phyloP scores from a whole-genome alignment of 1,140 invertebrate species.

The Wiebesia pumilae region DNA sequence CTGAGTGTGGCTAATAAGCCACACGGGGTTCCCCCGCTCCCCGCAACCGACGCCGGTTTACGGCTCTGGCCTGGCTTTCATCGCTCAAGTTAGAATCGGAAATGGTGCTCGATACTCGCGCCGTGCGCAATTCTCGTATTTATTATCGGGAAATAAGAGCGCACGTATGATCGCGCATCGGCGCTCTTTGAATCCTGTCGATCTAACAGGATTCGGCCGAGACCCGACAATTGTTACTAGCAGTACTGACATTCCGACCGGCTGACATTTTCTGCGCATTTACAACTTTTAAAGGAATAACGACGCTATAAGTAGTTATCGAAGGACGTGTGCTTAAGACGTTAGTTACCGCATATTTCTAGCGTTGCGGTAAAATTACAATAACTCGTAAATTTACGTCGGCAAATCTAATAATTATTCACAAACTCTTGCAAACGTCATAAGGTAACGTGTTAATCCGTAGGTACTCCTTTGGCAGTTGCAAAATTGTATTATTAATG shows the following conservation, averaged over 20 bases:
- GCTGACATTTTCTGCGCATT: neutral
- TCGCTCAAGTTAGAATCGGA: neutral
- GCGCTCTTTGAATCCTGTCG: neutral
- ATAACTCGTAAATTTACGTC: neutral
- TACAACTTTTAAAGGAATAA: neutral
- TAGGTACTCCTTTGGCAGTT: neutral
- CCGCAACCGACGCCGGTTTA: neutral
- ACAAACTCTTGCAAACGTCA: slow-evolving; percentile 13
- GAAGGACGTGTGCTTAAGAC: neutral
- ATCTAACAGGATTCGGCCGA: neutral
- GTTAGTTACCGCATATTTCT: slow-evolving; percentile 12
- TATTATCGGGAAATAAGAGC: neutral
- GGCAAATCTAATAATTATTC: slow-evolving; percentile 20
- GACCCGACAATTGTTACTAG: neutral
- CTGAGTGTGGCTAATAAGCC: neutral
- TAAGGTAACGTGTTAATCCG: neutral
- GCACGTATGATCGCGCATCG: neutral
- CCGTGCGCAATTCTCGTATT: no score
- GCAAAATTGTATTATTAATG: slow-evolving; percentile 15
- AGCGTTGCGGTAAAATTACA: slow-evolving; percentile 20
- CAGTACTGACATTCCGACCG: neutral
- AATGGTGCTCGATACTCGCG: neutral
- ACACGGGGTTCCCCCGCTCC: neutral
- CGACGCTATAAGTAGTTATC: neutral
- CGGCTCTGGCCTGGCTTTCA: neutral